Evolutionary conservation across 2,888 invertebrate genomes (phyloP), one percentile per base, ranked within the genome.

Genomic region (Philereme vetulata): DNA sequence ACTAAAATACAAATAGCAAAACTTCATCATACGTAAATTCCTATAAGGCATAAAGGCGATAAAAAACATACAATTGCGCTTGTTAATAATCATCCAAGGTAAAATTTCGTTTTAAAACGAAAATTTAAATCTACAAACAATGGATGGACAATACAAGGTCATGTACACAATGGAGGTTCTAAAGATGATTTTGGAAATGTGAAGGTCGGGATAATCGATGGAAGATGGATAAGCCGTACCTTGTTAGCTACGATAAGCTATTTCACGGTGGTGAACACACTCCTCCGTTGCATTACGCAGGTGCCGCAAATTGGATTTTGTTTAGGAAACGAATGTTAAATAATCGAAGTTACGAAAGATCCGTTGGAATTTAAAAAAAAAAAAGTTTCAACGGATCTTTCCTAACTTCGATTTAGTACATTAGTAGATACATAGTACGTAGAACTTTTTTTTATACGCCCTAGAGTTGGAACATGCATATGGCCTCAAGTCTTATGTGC

Each of bases 41-140:
- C 35, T 32, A 5, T 5, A 55, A 11, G 32, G 51, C 11, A 48
- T 7, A 47, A 43, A 49, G 38, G 40, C 49, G 42, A 59, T 57
- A 64, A 55, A 64, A 7, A 63, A 66, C 53, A 67, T 59, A 68
- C 73, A 75, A 76, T 74, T 77, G 77, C 78, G 68, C 70, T 70
- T 75, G 74, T 78, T 83, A 80, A 84, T 85, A 80, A 84, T 84
- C 80, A 84, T 80, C 72, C 87, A 89, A 88, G 89, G 88, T 84
- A 80, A 87, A 86, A 84, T 84, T 84, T 79, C 76, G 79, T 84
- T 82, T 84, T 83, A 80, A 64, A 75, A 76, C 82, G 69, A 85
- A 86, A 85, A 84, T 84, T 85, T 75, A 84, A 84, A 83, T 83
- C 72, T 65, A 67, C 72, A 67, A 82, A 85, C 84, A 86, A 86